Evolutionary conservation across 2,888 invertebrate species (phyloP).

Genomic region (Cryptocephalus moraei): DNA sequence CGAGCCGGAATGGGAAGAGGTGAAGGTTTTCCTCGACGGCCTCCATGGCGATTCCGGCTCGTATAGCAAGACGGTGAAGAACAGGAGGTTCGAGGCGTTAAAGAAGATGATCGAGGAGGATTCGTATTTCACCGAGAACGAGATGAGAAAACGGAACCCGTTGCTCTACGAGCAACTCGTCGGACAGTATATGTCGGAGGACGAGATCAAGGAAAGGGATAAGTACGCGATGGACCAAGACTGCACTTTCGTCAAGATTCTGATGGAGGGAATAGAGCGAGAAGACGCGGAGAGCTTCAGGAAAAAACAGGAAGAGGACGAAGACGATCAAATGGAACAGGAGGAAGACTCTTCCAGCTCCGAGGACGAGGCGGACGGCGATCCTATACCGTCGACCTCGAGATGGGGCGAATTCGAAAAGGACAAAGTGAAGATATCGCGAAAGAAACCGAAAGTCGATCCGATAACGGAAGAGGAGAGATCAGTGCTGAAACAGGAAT

Average conservation of each 20-base stretch:
- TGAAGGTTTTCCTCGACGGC: conserved; percentile 53
- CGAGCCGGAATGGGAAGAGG: conserved; percentile 42
- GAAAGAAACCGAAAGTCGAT: conserved; percentile 6
- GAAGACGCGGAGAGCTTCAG: conserved; percentile 53
- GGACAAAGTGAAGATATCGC: conserved; percentile 15
- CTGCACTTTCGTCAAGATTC: conserved; percentile 60
- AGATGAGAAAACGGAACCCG: conserved; percentile 91
- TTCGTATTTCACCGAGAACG: conserved; percentile 79
- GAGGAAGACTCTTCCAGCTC: conserved; percentile 28
- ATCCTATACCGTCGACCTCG: conserved; percentile 17
- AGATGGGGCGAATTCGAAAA: conserved; percentile 29
- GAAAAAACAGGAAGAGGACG: conserved; percentile 51
- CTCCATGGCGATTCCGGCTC: conserved; percentile 41
- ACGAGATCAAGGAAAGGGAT: conserved; percentile 59
- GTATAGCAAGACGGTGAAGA: conserved; percentile 52
- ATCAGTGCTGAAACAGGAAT: conserved; percentile 65
- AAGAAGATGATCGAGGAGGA: conserved; percentile 57
- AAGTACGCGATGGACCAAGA: conserved; percentile 41
- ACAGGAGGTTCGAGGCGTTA: conserved; percentile 74
- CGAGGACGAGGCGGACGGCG: conserved; percentile 12
- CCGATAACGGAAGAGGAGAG: conserved; percentile 42
- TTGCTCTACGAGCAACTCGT: conserved; percentile 81
- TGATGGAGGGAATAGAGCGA: conserved; percentile 72
- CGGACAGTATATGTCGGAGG: conserved; percentile 72
- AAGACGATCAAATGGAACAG: conserved; percentile 43